Evolutionary conservation across 2,113 vertebrate species (phyloP).

Genomic region (Hystrix cristata): DNA sequence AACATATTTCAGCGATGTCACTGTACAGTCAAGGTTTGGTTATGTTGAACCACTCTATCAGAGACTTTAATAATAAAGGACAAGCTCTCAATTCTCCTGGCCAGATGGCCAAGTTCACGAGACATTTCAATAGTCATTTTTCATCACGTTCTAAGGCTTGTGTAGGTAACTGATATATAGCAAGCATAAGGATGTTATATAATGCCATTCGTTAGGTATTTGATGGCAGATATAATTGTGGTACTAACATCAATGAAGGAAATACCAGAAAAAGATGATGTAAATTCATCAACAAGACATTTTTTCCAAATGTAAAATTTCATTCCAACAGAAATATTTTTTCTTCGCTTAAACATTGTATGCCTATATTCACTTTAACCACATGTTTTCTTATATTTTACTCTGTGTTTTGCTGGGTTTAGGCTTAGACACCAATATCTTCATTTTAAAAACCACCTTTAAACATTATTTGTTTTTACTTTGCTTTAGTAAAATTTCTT

Average conservation of each 20-base stretch:
- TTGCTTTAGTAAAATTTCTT: background rate
- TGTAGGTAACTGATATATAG: background rate
- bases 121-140: constrained; percentile 3
- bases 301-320: background rate
- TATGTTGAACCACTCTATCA: background rate
- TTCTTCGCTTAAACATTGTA: background rate
- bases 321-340: background rate
- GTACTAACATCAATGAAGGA: background rate
- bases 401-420: background rate
- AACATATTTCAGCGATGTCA: constrained; percentile 1
- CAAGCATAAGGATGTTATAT: background rate
- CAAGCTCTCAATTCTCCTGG: background rate
- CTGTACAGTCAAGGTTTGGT: background rate
- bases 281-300: background rate
- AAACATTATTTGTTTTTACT: background rate
- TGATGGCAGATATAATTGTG: background rate
- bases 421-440: background rate
- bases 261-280: background rate
- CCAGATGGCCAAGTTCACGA: background rate
- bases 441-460: background rate
- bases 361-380: background rate
- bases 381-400: background rate
- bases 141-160: background rate
- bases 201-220: background rate
- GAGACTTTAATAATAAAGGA: constrained; percentile 1